phyloP scores from a whole-genome alignment of 2,888 invertebrate genomes.

The Orthosia gothica region DNA sequence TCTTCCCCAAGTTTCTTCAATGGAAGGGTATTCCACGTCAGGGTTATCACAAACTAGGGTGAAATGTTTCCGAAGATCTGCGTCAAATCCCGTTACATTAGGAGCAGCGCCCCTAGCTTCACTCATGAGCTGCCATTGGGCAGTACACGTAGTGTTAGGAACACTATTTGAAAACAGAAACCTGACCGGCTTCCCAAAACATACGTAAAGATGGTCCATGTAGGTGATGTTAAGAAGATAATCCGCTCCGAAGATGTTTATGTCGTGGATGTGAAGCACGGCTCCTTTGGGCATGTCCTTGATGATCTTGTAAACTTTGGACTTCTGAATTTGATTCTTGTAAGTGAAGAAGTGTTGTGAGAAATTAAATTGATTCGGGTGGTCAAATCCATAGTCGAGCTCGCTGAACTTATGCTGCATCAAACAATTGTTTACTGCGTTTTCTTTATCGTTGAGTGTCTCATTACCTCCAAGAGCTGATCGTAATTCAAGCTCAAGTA shows the following conservation, averaged over 20 bases:
- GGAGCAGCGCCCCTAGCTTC: constrained; percentile 82
- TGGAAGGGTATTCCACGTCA: constrained; percentile 85
- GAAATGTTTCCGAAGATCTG: constrained; percentile 88
- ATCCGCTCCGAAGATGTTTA: constrained; percentile 92
- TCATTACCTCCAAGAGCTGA: constrained; percentile 90
- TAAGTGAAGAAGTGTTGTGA: constrained; percentile 93
- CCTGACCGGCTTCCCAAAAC: constrained; percentile 74
- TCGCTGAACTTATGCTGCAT: constrained; percentile 92
- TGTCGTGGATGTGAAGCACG: constrained; percentile 93
- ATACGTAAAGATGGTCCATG: constrained; percentile 91
- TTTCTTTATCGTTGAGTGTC: constrained; percentile 87
- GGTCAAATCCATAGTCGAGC: constrained; percentile 88
- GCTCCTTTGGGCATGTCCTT: constrained; percentile 95
- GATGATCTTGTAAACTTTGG: constrained; percentile 93
- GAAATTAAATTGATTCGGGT: constrained; percentile 92
- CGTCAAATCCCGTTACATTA: constrained; percentile 88
- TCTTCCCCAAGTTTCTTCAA: constrained; percentile 91
- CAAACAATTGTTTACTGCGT: constrained; percentile 90
- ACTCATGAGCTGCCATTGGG: constrained; percentile 88
- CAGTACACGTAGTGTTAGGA: constrained; percentile 72
- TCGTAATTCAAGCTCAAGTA: constrained; percentile 88
- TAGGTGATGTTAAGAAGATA: constrained; percentile 93
- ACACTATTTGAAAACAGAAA: constrained; percentile 78
- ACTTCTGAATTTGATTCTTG: constrained; percentile 91
- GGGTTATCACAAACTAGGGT: constrained; percentile 90